Evolutionary conservation across 2,113 vertebrate genomes (phyloP).

Genomic region (Osmerus eperlanus): DNA sequence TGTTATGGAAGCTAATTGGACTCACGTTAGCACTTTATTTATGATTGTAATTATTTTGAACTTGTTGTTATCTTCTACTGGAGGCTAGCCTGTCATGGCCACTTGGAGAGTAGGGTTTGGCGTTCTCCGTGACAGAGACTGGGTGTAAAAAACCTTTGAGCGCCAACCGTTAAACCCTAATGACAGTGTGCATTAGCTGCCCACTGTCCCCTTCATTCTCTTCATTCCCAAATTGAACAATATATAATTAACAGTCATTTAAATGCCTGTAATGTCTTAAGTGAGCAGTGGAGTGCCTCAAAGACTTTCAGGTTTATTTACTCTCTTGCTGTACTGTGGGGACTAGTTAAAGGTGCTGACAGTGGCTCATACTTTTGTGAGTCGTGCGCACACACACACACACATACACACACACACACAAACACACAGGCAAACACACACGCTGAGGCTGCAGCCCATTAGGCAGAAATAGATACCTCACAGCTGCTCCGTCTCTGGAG

Average conservation of each 20-base stretch:
- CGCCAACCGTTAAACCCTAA: too few species aligned
- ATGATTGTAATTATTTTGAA: too few species aligned
- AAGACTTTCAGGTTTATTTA: slow-evolving; percentile 40
- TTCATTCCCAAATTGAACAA: background rate
- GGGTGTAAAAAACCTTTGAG: too few species aligned
- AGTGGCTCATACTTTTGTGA: slow-evolving; percentile 44
- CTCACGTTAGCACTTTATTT: too few species aligned
- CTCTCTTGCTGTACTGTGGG: slow-evolving; percentile 25
- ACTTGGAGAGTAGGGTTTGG: too few species aligned
- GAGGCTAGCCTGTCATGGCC: too few species aligned
- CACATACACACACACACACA: background rate
- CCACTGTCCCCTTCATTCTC: background rate
- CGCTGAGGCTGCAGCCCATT: slow-evolving; percentile 41
- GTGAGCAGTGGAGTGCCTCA: slow-evolving; percentile 43
- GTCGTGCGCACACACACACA: slow-evolving; percentile 7
- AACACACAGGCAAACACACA: slow-evolving; percentile 16
- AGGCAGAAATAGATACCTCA: slow-evolving; percentile 54
- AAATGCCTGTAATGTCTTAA: slow-evolving; percentile 32
- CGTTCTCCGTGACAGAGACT: too few species aligned
- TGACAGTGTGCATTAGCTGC: background rate
- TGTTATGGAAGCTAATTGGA: too few species aligned
- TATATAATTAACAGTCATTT: slow-evolving; percentile 4
- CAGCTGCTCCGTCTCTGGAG: slow-evolving; percentile 58
- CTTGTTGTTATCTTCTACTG: too few species aligned
- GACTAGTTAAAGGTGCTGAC: slow-evolving; percentile 58